These are phyloP conservation scores for Lucifuga dentata DNA, from an alignment of 2,113 vertebrate genomes.

Conservation along the genomic window DNA sequence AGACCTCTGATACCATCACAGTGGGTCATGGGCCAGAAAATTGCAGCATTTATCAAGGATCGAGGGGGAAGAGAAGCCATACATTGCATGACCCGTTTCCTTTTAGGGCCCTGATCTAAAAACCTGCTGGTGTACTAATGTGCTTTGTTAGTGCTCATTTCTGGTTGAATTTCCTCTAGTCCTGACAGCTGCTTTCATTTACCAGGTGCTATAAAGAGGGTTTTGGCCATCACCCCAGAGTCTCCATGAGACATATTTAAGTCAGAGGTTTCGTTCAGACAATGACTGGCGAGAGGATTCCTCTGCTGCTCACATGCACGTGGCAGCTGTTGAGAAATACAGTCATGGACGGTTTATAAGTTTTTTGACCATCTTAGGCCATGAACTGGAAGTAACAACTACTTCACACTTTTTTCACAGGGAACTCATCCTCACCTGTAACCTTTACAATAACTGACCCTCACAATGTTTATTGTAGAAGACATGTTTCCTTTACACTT, in stretches of 20 bases:
- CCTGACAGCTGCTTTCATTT: constrained; percentile 73
- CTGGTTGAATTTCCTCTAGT: constrained; percentile 45
- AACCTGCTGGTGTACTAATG: constrained; percentile 52
- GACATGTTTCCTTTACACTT: constrained; percentile 21
- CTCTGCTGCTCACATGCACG: constrained; percentile 26
- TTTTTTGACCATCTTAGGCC: background rate
- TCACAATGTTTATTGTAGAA: constrained; percentile 23
- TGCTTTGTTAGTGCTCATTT: constrained; percentile 45
- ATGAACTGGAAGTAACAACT: constrained; percentile 49
- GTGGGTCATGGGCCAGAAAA: constrained; percentile 53
- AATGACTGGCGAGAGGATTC: constrained; percentile 21
- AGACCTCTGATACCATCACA: constrained; percentile 58
- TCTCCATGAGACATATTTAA: constrained; percentile 20
- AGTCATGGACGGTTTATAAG: background rate
- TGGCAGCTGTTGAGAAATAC: background rate
- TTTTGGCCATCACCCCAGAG: constrained; percentile 9
- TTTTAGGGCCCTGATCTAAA: constrained; percentile 55
- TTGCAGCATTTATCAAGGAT: constrained; percentile 44
- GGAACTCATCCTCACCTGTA: constrained; percentile 41
- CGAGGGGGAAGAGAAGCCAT: background rate
- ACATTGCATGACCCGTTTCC: constrained; percentile 48
- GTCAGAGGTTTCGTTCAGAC: constrained; percentile 47
- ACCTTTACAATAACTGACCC: constrained; percentile 15
- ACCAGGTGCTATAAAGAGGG: constrained; percentile 62
- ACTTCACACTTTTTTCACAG: constrained; percentile 37